Percentiles rank a stretch among this genome's conserved stretches.
These are phyloP conservation scores for Ophioninae sp. DNA, from an alignment of 2,888 invertebrate species.

Conservation along the genomic window DNA sequence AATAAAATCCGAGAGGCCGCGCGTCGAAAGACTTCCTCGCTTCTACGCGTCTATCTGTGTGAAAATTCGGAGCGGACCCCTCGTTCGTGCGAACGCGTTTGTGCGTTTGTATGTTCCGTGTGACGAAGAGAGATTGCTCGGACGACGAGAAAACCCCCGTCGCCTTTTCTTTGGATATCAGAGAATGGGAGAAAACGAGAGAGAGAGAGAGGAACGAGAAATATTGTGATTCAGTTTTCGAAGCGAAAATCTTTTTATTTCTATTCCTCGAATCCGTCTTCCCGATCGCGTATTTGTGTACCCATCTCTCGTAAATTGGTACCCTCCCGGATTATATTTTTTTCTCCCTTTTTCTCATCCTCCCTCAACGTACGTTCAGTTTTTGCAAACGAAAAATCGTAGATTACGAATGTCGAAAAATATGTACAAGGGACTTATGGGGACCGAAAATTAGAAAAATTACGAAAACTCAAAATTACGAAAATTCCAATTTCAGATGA, in stretches of 20 bases:
- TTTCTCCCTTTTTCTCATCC: not conserved
- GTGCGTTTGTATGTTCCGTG: conserved; percentile 1
- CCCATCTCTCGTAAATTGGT: conserved; percentile 16
- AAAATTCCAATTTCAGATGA: no score
- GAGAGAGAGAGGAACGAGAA: conserved; percentile 1
- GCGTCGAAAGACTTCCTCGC: conserved; percentile 70
- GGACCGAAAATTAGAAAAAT: no score
- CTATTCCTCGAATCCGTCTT: not conserved
- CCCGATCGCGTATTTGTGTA: not conserved
- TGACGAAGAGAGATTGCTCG: conserved; percentile 30
- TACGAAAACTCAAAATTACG: no score
- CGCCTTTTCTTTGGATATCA: conserved; percentile 27
- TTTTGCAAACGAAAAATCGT: not conserved
- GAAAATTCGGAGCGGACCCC: conserved; percentile 15
- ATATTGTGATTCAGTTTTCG: conserved; percentile 43
- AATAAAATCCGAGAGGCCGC: conserved; percentile 74
- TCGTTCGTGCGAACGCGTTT: no score
- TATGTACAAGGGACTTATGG: no score
- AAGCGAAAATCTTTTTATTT: conserved; percentile 2
- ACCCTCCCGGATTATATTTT: not conserved
- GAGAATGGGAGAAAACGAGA: not conserved
- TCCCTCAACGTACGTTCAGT: not conserved
- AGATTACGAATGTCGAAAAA: no score
- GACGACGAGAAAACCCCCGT: conserved; percentile 9
- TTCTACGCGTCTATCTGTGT: conserved; percentile 47